phyloP scores from a whole-genome alignment of 1,140 invertebrate species.

The Megalopta genalis region DNA sequence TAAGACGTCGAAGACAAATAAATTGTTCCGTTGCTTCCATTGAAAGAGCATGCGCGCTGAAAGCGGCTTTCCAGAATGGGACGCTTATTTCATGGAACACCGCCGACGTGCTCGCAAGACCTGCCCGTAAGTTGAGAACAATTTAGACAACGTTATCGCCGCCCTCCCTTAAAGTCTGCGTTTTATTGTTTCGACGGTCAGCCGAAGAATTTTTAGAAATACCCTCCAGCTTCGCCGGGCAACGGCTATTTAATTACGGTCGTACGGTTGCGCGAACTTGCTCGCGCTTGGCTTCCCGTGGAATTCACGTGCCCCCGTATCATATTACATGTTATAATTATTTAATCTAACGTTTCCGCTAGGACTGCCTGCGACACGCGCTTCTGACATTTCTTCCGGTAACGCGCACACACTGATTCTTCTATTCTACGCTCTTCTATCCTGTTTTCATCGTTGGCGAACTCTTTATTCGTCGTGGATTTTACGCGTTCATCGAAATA shows the following conservation, averaged over 20 bases:
- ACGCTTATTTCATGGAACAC: conserved; percentile 14
- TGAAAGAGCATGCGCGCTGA: neutral
- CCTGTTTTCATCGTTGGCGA: too few relatives aligned
- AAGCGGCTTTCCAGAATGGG: conserved; percentile 5
- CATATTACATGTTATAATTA: neutral
- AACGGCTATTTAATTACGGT: conserved; percentile 5
- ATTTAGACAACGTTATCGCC: conserved; percentile 22
- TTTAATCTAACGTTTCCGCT: neutral
- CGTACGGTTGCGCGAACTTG: neutral
- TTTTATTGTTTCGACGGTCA: conserved; percentile 2
- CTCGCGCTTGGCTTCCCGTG: neutral
- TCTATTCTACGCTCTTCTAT: too few relatives aligned
- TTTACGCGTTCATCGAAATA: too few relatives aligned
- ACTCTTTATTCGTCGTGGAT: too few relatives aligned
- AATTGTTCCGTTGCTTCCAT: neutral
- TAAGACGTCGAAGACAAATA: conserved; percentile 12
- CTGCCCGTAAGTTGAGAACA: neutral
- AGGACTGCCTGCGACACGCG: too few relatives aligned
- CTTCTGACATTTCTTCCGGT: too few relatives aligned
- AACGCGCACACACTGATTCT: neutral
- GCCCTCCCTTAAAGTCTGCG: neutral
- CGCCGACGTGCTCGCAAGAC: neutral
- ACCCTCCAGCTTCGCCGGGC: neutral
- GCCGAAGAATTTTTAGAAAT: neutral
- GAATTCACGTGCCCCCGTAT: neutral